phyloP scores from a whole-genome alignment of 2,797 vertebrate species.

The Tarsius wallacei region DNA sequence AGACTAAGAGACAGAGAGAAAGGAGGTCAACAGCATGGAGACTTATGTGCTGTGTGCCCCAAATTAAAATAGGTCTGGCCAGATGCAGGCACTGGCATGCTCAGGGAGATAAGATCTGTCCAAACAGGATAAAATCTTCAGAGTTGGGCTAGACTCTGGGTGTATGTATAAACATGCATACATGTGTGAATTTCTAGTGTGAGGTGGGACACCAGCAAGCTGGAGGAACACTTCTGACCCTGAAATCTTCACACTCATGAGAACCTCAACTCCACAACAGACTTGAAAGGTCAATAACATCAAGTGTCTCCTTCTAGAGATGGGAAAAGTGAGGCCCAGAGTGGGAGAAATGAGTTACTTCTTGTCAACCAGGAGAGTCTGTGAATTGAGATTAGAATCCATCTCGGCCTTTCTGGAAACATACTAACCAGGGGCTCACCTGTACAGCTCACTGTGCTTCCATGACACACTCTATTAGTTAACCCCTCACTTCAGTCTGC shows the following conservation, averaged over 20 bases:
- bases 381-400: background rate
- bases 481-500: background rate
- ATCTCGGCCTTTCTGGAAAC: background rate
- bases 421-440: background rate
- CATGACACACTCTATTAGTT: background rate
- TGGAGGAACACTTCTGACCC: background rate
- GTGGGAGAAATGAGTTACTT: background rate
- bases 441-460: background rate
- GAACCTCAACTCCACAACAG: background rate
- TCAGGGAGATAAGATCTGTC: background rate
- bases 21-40: background rate
- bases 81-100: background rate
- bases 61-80: background rate
- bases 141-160: background rate
- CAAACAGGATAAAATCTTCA: background rate
- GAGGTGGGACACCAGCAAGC: background rate
- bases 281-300: background rate
- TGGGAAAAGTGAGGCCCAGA: background rate
- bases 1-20: background rate
- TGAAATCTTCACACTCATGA: background rate
- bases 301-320: background rate
- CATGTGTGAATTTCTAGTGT: rapidly evolving
- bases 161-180: no score
- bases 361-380: background rate
- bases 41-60: background rate